phyloP scores from a whole-genome alignment of 64 coral and sea anemone species.

The Dendronephthya gigantea region DNA sequence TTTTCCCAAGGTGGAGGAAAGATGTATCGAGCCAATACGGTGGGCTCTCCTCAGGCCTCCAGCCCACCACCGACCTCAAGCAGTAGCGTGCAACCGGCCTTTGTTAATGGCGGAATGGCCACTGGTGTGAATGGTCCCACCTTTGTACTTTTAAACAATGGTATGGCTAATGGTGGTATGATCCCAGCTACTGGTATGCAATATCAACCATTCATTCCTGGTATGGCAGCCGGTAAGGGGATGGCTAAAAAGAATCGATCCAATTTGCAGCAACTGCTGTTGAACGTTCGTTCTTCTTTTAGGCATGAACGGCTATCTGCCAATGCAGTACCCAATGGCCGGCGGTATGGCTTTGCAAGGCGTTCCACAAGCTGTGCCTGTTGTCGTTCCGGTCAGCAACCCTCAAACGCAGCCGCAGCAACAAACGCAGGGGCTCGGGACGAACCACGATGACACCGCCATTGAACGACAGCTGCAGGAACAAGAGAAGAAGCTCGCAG shows the following conservation, averaged over 20 bases:
- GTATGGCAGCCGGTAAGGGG: not conserved
- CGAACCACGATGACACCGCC: not conserved
- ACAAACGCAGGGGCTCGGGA: not conserved
- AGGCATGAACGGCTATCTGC: not conserved
- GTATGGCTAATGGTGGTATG: not conserved
- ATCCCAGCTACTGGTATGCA: not conserved
- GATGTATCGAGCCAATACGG: not conserved
- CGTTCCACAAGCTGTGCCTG: not conserved
- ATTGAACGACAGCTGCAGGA: not conserved
- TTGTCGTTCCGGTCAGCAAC: not conserved
- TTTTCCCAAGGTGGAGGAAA: not conserved
- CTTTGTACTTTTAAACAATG: not conserved
- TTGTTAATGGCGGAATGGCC: not conserved
- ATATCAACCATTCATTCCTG: not conserved
- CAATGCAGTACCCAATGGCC: slow-evolving; percentile 10
- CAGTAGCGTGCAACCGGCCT: not conserved
- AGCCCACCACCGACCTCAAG: not conserved
- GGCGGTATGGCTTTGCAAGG: not conserved
- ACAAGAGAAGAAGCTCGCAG: not conserved
- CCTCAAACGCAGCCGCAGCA: not conserved
- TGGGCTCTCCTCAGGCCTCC: not conserved
- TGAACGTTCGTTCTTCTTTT: not conserved
- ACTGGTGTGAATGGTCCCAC: not conserved
- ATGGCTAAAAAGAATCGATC: not conserved
- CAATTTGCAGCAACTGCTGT: not conserved